Evolutionary conservation across 2,888 invertebrate species (phyloP).

Genomic region (Rambutsinella grinnellia): DNA sequence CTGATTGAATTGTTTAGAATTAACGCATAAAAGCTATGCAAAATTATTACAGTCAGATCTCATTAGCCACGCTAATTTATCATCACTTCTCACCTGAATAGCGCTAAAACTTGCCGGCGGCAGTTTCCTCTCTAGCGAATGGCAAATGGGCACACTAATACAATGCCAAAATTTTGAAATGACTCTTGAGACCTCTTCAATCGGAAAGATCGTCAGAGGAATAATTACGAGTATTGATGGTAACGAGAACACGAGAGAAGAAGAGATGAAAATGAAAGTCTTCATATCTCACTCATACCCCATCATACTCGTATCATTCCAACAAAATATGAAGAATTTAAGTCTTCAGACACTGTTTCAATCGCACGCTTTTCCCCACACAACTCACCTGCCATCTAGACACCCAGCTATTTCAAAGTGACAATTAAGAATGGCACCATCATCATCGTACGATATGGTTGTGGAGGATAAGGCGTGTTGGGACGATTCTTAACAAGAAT

Average conservation of each 20-base stretch:
- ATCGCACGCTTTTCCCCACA: neutral
- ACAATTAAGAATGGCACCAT: too few relatives aligned
- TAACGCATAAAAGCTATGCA: neutral
- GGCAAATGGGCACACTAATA: neutral
- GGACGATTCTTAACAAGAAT: neutral
- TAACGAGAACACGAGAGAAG: neutral
- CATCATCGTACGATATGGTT: too few relatives aligned
- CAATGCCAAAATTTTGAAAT: neutral
- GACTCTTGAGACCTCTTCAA: neutral
- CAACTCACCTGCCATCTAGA: neutral
- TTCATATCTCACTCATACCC: neutral
- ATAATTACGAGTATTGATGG: neutral
- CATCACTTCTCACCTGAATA: neutral
- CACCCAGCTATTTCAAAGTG: too few relatives aligned
- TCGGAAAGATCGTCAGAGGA: neutral
- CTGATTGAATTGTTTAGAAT: conserved; percentile 3
- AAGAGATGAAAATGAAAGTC: neutral
- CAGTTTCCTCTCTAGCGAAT: neutral
- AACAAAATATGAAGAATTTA: neutral
- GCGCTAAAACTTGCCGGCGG: neutral
- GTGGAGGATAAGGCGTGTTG: too few relatives aligned
- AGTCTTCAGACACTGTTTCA: too few relatives aligned
- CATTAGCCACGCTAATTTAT: conserved; percentile 25
- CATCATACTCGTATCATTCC: neutral
- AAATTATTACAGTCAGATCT: conserved; percentile 1